Evolutionary conservation across 2,888 invertebrate genomes (phyloP).

Genomic region (Thalpophila matura): DNA sequence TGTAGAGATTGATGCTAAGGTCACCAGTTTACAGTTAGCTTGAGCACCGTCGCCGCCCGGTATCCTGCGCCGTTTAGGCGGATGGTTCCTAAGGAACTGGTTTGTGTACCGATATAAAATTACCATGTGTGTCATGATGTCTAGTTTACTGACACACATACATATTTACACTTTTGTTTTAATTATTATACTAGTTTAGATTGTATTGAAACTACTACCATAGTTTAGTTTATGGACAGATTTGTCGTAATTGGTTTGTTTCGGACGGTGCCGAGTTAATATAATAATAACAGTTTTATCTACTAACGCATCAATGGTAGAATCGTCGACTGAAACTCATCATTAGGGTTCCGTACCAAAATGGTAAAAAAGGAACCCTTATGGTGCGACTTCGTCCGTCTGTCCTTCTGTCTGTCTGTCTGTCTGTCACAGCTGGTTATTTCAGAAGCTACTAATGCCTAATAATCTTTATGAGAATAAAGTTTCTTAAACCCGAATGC

Average conservation of each 20-base stretch:
- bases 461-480: too few species aligned
- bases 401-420: too few species aligned
- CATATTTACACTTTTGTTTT: conserved; percentile 57
- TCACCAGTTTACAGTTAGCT: conserved; percentile 62
- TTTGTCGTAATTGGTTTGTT: background rate
- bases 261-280: too few species aligned
- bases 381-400: too few species aligned
- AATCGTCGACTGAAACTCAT: background rate
- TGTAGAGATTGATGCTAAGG: conserved; percentile 52
- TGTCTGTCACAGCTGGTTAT: too few species aligned
- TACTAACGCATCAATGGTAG: background rate
- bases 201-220: conserved; percentile 26
- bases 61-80: conserved; percentile 54
- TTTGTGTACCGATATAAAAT: conserved; percentile 66
- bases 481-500: too few species aligned
- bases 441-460: too few species aligned
- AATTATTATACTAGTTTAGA: conserved; percentile 57
- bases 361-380: too few species aligned
- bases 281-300: too few species aligned
- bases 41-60: conserved; percentile 39
- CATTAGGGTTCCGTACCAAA: conserved; percentile 5
- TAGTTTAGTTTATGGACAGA: background rate
- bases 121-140: conserved; percentile 70
- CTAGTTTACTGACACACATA: conserved; percentile 76
- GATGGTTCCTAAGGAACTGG: conserved; percentile 66